These are phyloP conservation scores for Harpagus bidentatus DNA, from an alignment of 2,113 vertebrate species.

Conservation along the genomic window DNA sequence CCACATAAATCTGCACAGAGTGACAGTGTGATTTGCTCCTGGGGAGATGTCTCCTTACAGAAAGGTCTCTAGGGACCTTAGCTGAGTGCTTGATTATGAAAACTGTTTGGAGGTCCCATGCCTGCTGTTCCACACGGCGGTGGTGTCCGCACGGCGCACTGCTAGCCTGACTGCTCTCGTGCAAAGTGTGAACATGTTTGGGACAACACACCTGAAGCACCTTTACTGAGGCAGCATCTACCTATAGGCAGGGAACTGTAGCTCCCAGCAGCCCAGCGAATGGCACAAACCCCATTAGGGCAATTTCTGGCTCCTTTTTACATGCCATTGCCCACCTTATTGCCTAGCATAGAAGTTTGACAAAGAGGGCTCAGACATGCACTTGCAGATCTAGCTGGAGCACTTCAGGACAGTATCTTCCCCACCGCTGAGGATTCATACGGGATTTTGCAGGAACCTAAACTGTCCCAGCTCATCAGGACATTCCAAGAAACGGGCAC, in stretches of 20 bases:
- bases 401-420: background rate
- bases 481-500: background rate
- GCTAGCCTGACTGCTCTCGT: background rate
- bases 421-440: background rate
- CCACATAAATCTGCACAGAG: fast-evolving
- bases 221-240: background rate
- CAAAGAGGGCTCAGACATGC: background rate
- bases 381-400: background rate
- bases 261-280: background rate
- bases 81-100: background rate
- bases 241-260: background rate
- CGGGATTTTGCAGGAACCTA: background rate
- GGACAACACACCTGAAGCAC: background rate
- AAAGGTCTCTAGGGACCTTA: background rate
- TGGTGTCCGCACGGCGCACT: fast-evolving
- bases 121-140: background rate
- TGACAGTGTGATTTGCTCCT: background rate
- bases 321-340: background rate
- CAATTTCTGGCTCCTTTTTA: background rate
- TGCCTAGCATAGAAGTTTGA: background rate
- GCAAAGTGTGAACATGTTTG: background rate
- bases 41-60: background rate
- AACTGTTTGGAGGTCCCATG: background rate
- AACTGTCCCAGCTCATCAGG: background rate
- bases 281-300: background rate